Base-by-base conservation (phyloP, 2,113 vertebrate genomes). In the Puffinus mauretanicus region DNA sequence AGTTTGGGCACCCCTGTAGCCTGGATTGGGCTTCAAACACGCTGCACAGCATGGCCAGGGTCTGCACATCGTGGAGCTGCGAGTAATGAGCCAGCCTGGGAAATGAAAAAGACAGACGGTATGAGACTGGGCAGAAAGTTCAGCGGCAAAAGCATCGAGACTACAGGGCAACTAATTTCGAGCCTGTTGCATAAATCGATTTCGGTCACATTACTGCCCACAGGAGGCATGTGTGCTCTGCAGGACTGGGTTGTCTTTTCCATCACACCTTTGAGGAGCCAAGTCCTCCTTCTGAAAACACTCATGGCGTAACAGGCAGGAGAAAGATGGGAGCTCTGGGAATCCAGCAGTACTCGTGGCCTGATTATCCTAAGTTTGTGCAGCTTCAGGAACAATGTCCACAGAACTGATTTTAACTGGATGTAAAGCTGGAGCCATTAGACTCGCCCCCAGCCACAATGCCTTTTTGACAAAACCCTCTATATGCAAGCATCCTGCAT, bases 1-100 rank as follows among this genome's bases (percentile, higher is more conserved):
- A 98, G 32, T 96, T 97, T 16, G 96, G 97, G 36, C 96, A 92
- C 30, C 99, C 99, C 72, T 98, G 98, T 8, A 98, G 98, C 76
- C 97, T 98, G 82, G 98, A 97, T 40, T 99, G 99, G 83, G 98
- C 98, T 97, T 98, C 98, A 93, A 99, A 99, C 71, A 99, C 99
- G 0, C 99, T 99, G 98, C 99, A 99, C 60, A 99, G 98, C 99
- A 99, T 99, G 54, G 99, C 99, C 96, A 99, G 93, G 1, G 99
- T 99, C 98, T 99, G 99, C 19, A 99, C 99, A 1, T 99, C 99
- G 0, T 99, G 99, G 96, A 99, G 99, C 73, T 98, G 99, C 21
- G 99, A 99, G 97, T 99, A 99, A 94, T 99, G 99, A 69, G 99
- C 98, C 97, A 99, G 89, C 32, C 99, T 99, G 98, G 75, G 75